Base-by-base conservation (phyloP, 2,113 vertebrate genomes). In the Gavialis gangeticus region DNA sequence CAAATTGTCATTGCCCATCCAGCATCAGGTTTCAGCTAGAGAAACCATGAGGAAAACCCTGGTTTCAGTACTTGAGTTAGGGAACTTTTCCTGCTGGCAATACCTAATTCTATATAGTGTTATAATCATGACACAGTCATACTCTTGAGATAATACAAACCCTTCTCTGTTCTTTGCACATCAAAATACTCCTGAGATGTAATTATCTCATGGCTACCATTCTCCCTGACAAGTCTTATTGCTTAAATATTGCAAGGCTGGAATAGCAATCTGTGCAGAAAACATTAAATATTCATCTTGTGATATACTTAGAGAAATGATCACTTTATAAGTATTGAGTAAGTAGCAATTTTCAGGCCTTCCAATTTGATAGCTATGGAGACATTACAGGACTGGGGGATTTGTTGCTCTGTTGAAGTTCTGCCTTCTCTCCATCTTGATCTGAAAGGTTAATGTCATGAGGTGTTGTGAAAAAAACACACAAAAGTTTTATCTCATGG, bases 211-310 rank as follows among this genome's bases (percentile, higher is more conserved):
- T 85, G 89, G 88, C 88, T 93, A 85, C 86, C 78, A 60, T 56
- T 4, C 63, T 96, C 91, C 79, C 91, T 96, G 94, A 88, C 82
- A 93, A 94, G 80, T 62, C 46, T 92, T 91, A 76, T n/a, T 91
- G 90, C 88, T 93, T 95, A 90, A 92, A 88, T 95, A 95, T 95
- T 96, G 94, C 88, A 90, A 87, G 84, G 30, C 25, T 56, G 54
- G 84, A 93, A 88, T 69, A 59, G 34, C 59, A 88, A 59, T 87
- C 85, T 27, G 22, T 91, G 71, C 59, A 91, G 85, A 91, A 96
- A 92, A 73, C 90, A 96, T 96, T 91, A 97, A 97, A 94, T 96
- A 97, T 96, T 97, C 79, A 96, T 96, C 92, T 96, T 89, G 88
- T 95, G 89, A 90, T 95, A 94, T 64, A 89, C 0, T 4, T 94